Percentiles rank a stretch among this genome's conserved stretches.
phyloP scores from a whole-genome alignment of 2,888 invertebrate genomes.

The Drosophila maculinotata region DNA sequence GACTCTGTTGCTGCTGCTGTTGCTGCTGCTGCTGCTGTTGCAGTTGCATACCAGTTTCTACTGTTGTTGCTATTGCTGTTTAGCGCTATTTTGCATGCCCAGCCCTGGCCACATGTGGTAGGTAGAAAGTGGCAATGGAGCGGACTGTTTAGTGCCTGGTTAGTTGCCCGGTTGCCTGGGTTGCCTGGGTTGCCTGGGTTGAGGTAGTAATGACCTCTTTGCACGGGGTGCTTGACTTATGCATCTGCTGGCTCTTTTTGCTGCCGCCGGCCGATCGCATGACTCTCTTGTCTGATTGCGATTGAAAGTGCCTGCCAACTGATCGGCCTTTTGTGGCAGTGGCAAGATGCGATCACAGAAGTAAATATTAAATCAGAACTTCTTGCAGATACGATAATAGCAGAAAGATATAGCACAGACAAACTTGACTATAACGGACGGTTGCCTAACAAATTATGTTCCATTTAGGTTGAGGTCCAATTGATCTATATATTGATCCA shows the following conservation, averaged over 20 bases:
- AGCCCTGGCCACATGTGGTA: conserved; percentile 64
- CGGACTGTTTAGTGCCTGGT: conserved; percentile 20
- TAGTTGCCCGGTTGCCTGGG: conserved; percentile 7
- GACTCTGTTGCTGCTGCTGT: conserved; percentile 10
- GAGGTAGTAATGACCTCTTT: conserved; percentile 74
- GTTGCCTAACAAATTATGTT: background rate
- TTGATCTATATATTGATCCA: no score
- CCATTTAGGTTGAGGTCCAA: no score
- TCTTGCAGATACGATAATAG: background rate
- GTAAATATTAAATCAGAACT: no score
- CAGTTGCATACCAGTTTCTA: conserved; percentile 70
- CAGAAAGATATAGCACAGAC: no score
- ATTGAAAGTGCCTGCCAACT: conserved; percentile 34
- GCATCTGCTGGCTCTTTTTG: conserved; percentile 12
- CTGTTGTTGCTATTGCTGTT: conserved; percentile 29
- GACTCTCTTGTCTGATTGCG: conserved; percentile 18
- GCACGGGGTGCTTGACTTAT: conserved; percentile 71
- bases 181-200: conserved; percentile 15
- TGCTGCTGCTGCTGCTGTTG: conserved; percentile 27
- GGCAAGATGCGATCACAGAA: background rate
- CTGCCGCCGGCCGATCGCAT: conserved; percentile 41
- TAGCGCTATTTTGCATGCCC: conserved; percentile 74
- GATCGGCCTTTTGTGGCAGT: background rate
- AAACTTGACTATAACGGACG: background rate
- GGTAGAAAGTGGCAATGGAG: conserved; percentile 71